A percentile compares a stretch with the other conserved stretches of the same genome.
phyloP scores from a whole-genome alignment of 2,113 vertebrate genomes.

The Lophochroa leadbeateri region DNA sequence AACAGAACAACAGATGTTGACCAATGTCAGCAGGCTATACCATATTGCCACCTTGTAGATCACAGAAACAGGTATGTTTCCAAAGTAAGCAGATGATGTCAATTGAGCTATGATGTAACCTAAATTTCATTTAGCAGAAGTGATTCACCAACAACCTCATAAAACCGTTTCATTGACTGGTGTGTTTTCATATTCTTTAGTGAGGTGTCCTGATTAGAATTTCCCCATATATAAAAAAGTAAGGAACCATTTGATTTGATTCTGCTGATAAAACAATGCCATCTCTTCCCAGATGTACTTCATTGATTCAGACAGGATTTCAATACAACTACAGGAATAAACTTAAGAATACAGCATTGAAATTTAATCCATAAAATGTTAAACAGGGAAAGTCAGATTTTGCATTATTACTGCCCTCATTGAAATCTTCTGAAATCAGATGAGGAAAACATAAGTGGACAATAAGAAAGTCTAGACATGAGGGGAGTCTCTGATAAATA shows the following conservation, averaged over 20 bases:
- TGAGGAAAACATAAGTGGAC: accelerated
- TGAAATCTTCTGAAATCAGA: background rate
- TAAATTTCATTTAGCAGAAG: background rate
- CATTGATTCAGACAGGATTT: background rate
- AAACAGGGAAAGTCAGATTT: background rate
- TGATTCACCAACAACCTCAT: background rate
- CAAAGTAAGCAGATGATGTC: background rate
- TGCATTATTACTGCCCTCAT: background rate
- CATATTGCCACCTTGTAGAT: background rate
- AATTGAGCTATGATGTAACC: background rate
- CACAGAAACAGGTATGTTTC: background rate
- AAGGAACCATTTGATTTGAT: background rate
- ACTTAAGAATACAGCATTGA: background rate
- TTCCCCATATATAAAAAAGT: background rate
- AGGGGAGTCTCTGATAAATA: background rate
- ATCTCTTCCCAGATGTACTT: background rate
- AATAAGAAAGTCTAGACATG: background rate
- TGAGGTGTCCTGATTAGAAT: background rate
- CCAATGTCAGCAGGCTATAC: accelerated
- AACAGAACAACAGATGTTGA: background rate
- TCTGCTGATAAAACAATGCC: background rate
- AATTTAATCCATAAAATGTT: background rate
- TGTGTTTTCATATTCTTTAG: background rate
- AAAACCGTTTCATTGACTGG: background rate
- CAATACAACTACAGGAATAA: background rate